phyloP scores from a whole-genome alignment of 2,888 invertebrate species.

The Sarcophaga caerulescens region DNA sequence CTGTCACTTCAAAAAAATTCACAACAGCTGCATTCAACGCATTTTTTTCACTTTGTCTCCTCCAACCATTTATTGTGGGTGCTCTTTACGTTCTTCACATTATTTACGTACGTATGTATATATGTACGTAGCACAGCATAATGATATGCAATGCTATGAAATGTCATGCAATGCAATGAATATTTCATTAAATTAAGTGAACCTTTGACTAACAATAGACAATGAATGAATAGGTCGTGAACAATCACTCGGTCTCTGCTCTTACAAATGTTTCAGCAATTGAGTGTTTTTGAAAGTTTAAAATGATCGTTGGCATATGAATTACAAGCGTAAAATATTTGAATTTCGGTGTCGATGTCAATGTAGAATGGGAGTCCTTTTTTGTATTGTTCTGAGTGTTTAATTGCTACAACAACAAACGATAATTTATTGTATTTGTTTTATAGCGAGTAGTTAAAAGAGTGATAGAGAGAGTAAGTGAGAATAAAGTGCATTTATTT shows the following conservation, averaged over 20 bases:
- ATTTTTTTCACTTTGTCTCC: too few relatives aligned
- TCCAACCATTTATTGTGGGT: too few relatives aligned
- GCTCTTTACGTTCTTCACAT: too few relatives aligned
- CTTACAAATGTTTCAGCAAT: neutral
- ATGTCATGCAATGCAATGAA: constrained; percentile 31
- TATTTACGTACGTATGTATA: too few relatives aligned
- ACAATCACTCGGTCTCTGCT: neutral
- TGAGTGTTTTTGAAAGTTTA: neutral
- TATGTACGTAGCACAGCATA: neutral
- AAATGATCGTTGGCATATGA: constrained; percentile 8
- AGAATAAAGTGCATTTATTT: constrained; percentile 26
- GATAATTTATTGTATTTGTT: neutral
- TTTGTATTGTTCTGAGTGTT: neutral
- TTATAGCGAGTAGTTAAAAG: neutral
- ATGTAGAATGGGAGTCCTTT: neutral
- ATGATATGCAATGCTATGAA: constrained; percentile 7
- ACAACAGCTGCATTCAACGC: too few relatives aligned
- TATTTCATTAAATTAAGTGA: constrained; percentile 40
- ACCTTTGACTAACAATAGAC: constrained; percentile 31
- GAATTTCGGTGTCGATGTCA: neutral
- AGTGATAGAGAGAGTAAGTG: neutral
- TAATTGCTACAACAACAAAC: neutral
- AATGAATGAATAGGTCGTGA: neutral
- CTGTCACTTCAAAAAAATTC: neutral
- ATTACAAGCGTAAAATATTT: constrained; percentile 11